phyloP scores from a whole-genome alignment of 64 coral and sea anemone genomes.

The Porites lutea region DNA sequence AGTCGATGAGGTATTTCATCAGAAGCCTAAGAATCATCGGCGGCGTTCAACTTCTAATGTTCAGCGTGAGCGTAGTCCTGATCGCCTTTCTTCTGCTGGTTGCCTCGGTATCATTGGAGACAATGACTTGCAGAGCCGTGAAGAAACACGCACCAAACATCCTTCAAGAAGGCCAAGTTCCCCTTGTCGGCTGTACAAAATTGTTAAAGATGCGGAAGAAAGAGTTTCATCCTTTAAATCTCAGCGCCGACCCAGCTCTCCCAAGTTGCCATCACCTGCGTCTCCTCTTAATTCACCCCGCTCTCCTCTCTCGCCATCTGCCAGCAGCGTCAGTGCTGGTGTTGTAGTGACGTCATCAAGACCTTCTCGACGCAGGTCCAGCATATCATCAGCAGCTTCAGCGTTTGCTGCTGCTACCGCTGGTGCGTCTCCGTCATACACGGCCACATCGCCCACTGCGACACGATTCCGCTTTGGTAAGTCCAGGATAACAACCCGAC shows the following conservation, averaged over 20 bases:
- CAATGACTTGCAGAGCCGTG: slow-evolving; percentile 29
- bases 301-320: slow-evolving; percentile 75
- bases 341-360: slow-evolving; percentile 95
- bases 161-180: slow-evolving; percentile 48
- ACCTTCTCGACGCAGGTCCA: slow-evolving; percentile 85
- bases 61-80: slow-evolving; percentile 21
- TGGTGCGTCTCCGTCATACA: slow-evolving; percentile 88
- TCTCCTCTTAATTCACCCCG: slow-evolving; percentile 77
- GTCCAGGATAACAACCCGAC: neutral
- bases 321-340: slow-evolving; percentile 80
- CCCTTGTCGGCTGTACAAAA: slow-evolving; percentile 70
- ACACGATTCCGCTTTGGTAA: slow-evolving; percentile 94
- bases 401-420: slow-evolving; percentile 98
- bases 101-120: slow-evolving; percentile 40
- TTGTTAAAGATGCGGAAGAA: slow-evolving; percentile 85
- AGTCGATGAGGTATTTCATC: neutral
- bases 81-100: slow-evolving; percentile 26
- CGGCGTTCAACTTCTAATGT: slow-evolving; percentile 20
- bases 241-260: slow-evolving; percentile 70
- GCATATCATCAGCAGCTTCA: slow-evolving; percentile 95
- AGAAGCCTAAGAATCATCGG: neutral
- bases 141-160: slow-evolving; percentile 22
- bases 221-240: slow-evolving; percentile 42
- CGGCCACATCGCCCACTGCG: slow-evolving; percentile 60
- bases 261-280: slow-evolving; percentile 58